Evolutionary conservation across 2,797 vertebrate species (phyloP).

Genomic region (Catharus ustulatus): DNA sequence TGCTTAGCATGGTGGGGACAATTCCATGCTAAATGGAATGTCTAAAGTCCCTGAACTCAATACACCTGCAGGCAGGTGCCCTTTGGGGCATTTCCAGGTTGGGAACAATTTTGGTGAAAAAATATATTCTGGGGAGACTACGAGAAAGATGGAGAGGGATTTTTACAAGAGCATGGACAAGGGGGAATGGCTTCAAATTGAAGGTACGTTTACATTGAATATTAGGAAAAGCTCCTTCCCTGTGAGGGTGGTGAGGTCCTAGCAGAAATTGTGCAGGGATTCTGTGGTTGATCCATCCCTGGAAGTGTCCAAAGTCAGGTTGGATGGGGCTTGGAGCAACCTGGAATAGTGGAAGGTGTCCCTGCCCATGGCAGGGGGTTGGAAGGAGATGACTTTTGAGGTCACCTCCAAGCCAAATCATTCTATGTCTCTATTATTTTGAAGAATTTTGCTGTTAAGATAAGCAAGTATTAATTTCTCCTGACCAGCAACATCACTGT

Average conservation of each 20-base stretch:
- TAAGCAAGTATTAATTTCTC: not conserved
- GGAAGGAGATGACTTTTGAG: not conserved
- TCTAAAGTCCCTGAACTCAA: not conserved
- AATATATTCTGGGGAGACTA: not conserved
- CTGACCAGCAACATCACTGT: not conserved
- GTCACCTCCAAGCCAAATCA: not conserved
- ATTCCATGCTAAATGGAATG: not conserved
- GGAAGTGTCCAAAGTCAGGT: not conserved
- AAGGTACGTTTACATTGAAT: not conserved
- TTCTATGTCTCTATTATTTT: not conserved
- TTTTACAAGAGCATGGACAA: not conserved
- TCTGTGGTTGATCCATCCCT: not conserved
- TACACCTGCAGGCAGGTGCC: not conserved
- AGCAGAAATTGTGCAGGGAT: fast-evolving
- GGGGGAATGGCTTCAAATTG: not conserved
- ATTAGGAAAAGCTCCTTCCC: not conserved
- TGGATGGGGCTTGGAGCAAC: fast-evolving
- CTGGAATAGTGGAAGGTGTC: not conserved
- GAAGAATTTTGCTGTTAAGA: not conserved
- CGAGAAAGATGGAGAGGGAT: not conserved
- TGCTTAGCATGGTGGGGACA: not conserved
- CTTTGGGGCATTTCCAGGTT: not conserved
- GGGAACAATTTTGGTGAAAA: not conserved
- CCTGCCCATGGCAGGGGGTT: not conserved
- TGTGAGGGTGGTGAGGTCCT: not conserved